A percentile compares a stretch with the other conserved stretches of the same genome.
These are phyloP conservation scores for Zaprionus camerounensis DNA, from an alignment of 1,140 invertebrate species.

Conservation along the genomic window DNA sequence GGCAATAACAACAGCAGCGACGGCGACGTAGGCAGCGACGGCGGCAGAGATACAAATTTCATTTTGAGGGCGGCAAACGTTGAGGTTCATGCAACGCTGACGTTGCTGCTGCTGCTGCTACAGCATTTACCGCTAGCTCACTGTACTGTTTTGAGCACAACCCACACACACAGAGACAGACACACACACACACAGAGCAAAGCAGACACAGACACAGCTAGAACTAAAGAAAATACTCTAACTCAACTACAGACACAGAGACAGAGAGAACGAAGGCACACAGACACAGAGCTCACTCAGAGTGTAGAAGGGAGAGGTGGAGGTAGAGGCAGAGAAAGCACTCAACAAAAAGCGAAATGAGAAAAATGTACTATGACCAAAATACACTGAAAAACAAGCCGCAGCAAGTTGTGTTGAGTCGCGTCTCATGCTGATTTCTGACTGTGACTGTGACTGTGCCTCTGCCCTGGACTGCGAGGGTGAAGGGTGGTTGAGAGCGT, in stretches of 20 bases:
- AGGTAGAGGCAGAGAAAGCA: slow-evolving; percentile 65
- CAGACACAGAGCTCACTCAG: slow-evolving; percentile 14
- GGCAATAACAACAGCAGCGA: slow-evolving; percentile 27
- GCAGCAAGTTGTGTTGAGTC: background rate
- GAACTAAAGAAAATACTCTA: slow-evolving; percentile 28
- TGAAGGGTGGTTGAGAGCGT: slow-evolving; percentile 37
- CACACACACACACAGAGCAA: slow-evolving; percentile 19
- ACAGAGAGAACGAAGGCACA: background rate
- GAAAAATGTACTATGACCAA: slow-evolving; percentile 72
- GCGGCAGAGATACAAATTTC: slow-evolving; percentile 73
- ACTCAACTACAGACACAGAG: slow-evolving; percentile 31
- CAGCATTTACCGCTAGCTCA: slow-evolving; percentile 77
- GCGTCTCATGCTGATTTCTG: slow-evolving; percentile 11
- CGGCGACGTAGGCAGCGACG: slow-evolving; percentile 32
- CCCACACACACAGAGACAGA: slow-evolving; percentile 35
- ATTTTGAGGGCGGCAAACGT: slow-evolving; percentile 44
- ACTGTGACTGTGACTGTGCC: background rate
- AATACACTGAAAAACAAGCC: slow-evolving; percentile 60
- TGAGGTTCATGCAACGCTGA: background rate
- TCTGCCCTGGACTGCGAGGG: background rate
- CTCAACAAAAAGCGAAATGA: slow-evolving; percentile 82
- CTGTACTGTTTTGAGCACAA: slow-evolving; percentile 44
- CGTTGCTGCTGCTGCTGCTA: background rate
- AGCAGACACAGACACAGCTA: slow-evolving; percentile 8
- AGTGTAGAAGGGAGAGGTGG: slow-evolving; percentile 25